A percentile compares a stretch with the other conserved stretches of the same genome.
These are phyloP conservation scores for Coccyzus lansbergi DNA, from an alignment of 2,797 vertebrate genomes.

Conservation along the genomic window DNA sequence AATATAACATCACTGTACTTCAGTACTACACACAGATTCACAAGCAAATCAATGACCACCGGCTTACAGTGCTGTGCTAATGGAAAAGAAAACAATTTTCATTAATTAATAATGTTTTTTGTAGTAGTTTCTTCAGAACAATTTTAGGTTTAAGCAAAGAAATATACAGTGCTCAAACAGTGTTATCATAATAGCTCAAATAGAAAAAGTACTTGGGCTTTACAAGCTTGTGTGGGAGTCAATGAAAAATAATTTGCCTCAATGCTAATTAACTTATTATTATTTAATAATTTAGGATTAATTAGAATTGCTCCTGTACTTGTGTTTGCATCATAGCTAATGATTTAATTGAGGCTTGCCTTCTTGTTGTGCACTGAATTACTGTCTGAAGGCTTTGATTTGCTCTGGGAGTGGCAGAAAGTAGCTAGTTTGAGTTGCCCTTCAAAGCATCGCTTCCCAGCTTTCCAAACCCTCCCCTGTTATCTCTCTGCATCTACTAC, in stretches of 20 bases:
- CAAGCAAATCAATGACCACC: background rate
- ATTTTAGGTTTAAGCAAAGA: background rate
- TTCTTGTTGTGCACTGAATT: background rate
- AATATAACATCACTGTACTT: accelerated
- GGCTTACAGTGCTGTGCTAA: background rate
- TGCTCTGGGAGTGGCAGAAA: background rate
- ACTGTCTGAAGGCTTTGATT: background rate
- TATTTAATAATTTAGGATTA: background rate
- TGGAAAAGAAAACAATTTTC: background rate
- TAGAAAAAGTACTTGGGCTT: background rate
- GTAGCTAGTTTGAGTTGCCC: background rate
- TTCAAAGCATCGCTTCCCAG: background rate
- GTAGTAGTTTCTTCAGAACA: background rate
- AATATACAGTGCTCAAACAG: background rate
- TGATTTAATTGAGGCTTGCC: background rate
- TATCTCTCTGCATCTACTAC: background rate
- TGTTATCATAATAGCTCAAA: background rate
- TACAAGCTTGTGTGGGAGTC: background rate
- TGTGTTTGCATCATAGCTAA: background rate
- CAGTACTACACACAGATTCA: background rate
- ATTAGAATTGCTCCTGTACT: background rate
- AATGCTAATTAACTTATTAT: background rate
- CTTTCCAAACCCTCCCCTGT: background rate
- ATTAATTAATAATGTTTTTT: background rate
- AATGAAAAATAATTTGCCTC: background rate